Conservation (phyloP, 2,113 vertebrate species). For the Hemiprocne comata region DNA sequence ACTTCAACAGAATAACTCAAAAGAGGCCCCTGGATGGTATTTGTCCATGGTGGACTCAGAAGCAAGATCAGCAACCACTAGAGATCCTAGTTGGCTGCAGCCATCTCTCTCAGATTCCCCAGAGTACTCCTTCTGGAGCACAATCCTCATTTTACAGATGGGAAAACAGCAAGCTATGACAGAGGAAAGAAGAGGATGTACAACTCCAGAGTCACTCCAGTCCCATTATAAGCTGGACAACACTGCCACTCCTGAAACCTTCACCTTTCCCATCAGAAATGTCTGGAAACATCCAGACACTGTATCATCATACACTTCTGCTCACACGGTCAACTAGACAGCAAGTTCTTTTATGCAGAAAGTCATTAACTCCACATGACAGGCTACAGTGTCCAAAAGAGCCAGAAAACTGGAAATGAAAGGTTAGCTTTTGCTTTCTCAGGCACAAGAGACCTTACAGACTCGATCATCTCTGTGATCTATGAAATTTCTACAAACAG, state of each 20-base stretch:
- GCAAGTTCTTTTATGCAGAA: background rate
- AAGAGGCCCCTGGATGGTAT: background rate
- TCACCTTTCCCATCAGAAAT: background rate
- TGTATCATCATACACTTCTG: background rate
- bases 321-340: background rate
- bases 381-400: background rate
- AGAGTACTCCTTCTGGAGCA: background rate
- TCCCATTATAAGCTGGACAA: background rate
- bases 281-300: background rate
- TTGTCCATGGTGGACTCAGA: background rate
- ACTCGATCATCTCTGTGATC: background rate
- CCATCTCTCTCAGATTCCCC: background rate
- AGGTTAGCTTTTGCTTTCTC: background rate
- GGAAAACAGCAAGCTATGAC: background rate
- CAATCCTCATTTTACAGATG: fast-evolving
- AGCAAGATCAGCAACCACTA: background rate
- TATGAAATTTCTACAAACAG: background rate
- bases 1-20: background rate
- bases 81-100: fast-evolving
- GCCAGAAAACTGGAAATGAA: background rate
- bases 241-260: background rate
- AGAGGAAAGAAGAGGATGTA: background rate
- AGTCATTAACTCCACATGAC: background rate
- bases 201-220: background rate
- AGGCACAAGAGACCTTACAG: background rate